phyloP scores from a whole-genome alignment of 2,113 vertebrate species.

The Phalacrocorax carbo region DNA sequence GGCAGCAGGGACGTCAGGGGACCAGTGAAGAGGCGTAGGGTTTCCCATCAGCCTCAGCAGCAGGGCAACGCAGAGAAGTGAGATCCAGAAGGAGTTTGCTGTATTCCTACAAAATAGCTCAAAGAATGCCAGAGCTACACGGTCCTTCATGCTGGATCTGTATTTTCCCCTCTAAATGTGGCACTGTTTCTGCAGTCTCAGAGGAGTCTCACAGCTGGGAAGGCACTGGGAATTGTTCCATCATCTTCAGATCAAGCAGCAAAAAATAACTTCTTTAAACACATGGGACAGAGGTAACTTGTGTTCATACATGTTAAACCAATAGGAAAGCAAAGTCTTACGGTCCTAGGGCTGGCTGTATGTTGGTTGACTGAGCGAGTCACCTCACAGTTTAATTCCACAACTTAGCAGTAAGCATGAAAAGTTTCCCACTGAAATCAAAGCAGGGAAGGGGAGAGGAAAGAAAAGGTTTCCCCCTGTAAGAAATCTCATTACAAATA shows the following conservation, averaged over 20 bases:
- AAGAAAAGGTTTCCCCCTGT: slow-evolving; percentile 7
- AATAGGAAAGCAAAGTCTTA: background rate
- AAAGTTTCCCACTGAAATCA: background rate
- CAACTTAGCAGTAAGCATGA: background rate
- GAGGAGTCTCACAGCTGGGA: background rate
- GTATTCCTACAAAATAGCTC: background rate
- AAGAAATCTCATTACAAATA: slow-evolving; percentile 43
- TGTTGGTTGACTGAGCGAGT: background rate
- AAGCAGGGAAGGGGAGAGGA: background rate
- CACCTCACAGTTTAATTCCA: background rate
- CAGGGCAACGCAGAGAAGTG: background rate
- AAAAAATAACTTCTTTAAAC: background rate
- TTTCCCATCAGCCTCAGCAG: background rate
- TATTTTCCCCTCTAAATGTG: background rate
- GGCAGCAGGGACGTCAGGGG: background rate
- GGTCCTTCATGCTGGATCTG: background rate
- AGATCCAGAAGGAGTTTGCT: background rate
- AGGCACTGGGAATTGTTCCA: background rate
- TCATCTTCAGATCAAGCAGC: background rate
- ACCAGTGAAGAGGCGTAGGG: background rate
- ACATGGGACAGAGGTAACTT: background rate
- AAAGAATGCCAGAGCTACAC: background rate
- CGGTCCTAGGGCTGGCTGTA: background rate
- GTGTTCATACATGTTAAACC: background rate
- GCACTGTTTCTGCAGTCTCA: background rate